Conservation (phyloP, 2,888 invertebrate species). For the Embidobia sp. region DNA sequence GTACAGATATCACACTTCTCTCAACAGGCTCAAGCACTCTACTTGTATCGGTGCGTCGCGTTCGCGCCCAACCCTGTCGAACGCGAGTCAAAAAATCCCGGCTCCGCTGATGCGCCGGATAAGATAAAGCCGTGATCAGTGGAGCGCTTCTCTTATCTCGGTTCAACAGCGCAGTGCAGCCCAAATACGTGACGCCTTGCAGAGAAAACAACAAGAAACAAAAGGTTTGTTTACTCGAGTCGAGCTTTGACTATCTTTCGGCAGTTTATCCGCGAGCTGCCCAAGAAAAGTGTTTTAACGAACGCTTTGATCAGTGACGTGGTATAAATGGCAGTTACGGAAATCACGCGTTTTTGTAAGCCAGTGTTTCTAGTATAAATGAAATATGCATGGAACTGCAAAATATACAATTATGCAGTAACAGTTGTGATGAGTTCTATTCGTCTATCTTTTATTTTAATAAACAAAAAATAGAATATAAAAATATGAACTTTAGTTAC, state of each 20-base stretch:
- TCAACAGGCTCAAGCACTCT: conserved; percentile 50
- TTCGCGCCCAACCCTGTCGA: conserved; percentile 19
- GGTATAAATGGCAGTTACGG: conserved; percentile 27
- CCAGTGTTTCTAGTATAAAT: too few species aligned
- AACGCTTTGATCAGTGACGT: conserved; percentile 32
- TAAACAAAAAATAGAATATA: too few species aligned
- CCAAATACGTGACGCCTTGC: not conserved
- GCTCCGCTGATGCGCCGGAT: conserved; percentile 2
- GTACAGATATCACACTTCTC: conserved; percentile 66
- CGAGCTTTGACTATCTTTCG: conserved; percentile 34
- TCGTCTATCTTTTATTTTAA: too few species aligned
- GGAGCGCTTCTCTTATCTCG: conserved; percentile 13
- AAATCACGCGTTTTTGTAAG: conserved; percentile 15
- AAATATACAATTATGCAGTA: too few species aligned
- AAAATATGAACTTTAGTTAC: too few species aligned
- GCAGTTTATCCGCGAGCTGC: conserved; percentile 36
- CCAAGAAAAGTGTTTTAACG: conserved; percentile 19
- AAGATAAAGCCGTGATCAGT: conserved; percentile 21
- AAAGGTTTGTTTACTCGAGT: too few species aligned
- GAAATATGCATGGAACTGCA: too few species aligned
- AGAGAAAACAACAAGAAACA: not conserved
- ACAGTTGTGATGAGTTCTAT: too few species aligned
- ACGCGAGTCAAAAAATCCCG: conserved; percentile 9
- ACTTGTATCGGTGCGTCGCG: conserved; percentile 19
- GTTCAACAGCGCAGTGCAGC: not conserved